phyloP scores from a whole-genome alignment of 2,888 invertebrate genomes.

The Lobophora halterata region DNA sequence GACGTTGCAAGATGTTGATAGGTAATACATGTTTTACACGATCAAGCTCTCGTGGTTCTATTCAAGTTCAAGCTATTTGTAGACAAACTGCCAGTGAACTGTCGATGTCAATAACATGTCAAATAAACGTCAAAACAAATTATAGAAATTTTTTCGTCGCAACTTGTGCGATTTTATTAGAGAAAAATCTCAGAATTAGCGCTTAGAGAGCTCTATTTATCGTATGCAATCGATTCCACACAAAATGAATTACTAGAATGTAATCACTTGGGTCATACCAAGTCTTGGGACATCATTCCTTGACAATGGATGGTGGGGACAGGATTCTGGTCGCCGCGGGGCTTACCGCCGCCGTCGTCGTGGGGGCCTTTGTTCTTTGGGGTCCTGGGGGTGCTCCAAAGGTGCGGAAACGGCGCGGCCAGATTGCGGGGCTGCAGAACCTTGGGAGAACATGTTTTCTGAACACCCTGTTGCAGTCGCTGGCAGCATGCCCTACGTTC shows the following conservation, averaged over 20 bases:
- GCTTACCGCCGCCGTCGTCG: constrained; percentile 89
- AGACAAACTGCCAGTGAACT: too few relatives aligned
- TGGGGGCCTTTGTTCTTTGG: constrained; percentile 92
- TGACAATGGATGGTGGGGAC: constrained; percentile 86
- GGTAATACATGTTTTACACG: too few relatives aligned
- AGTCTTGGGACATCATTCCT: constrained; percentile 23
- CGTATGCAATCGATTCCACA: constrained; percentile 1
- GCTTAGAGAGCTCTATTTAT: constrained; percentile 1
- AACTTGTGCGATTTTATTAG: constrained; percentile 7
- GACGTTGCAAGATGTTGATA: too few relatives aligned
- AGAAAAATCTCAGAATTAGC: constrained; percentile 27
- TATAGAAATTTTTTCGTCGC: constrained; percentile 1
- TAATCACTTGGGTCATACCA: constrained; percentile 3
- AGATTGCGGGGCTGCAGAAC: constrained; percentile 93
- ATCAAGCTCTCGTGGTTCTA: too few relatives aligned
- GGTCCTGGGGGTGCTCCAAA: constrained; percentile 85
- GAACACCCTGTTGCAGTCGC: constrained; percentile 93
- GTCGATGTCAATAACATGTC: too few relatives aligned
- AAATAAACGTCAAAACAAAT: constrained; percentile 5
- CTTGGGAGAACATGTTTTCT: constrained; percentile 96
- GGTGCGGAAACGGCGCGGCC: constrained; percentile 83
- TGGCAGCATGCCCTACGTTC: constrained; percentile 93
- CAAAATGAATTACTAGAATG: constrained; percentile 16
- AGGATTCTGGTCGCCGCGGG: constrained; percentile 89
- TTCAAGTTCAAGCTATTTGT: too few relatives aligned